phyloP scores from a whole-genome alignment of 2,888 invertebrate genomes.

The Amaurobius ferox region DNA sequence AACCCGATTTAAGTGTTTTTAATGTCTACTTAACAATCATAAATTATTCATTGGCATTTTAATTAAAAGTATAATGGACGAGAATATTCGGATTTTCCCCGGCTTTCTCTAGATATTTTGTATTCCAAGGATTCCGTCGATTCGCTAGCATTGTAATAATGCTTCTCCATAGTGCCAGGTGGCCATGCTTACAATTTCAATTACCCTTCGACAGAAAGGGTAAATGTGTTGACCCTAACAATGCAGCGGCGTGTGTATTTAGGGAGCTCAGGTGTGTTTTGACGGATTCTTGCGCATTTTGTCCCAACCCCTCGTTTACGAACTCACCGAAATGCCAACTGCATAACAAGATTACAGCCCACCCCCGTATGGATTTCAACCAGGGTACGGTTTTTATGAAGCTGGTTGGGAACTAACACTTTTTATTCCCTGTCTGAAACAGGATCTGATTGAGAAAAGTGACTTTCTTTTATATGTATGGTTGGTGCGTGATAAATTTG shows the following conservation, averaged over 20 bases:
- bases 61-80: neutral
- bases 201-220: slow-evolving; percentile 17
- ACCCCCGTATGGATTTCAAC: neutral
- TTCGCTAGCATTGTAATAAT: neutral
- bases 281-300: neutral
- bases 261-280: slow-evolving; percentile 24
- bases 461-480: no score
- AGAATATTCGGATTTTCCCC: neutral
- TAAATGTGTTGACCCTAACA: slow-evolving; percentile 24
- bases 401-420: no score
- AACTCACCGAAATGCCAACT: neutral
- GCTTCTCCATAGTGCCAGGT: neutral
- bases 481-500: no score
- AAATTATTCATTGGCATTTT: neutral
- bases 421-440: no score
- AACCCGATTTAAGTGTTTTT: neutral
- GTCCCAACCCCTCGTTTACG: slow-evolving; percentile 4
- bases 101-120: neutral
- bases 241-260: slow-evolving; percentile 21
- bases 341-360: slow-evolving; percentile 20
- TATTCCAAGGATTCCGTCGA: neutral
- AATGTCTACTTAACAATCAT: neutral
- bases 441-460: no score
- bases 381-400: neutral
- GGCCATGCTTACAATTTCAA: slow-evolving; percentile 18